Base-by-base conservation (phyloP, 2,888 invertebrate genomes). In the Lasioglossum villosulum region DNA sequence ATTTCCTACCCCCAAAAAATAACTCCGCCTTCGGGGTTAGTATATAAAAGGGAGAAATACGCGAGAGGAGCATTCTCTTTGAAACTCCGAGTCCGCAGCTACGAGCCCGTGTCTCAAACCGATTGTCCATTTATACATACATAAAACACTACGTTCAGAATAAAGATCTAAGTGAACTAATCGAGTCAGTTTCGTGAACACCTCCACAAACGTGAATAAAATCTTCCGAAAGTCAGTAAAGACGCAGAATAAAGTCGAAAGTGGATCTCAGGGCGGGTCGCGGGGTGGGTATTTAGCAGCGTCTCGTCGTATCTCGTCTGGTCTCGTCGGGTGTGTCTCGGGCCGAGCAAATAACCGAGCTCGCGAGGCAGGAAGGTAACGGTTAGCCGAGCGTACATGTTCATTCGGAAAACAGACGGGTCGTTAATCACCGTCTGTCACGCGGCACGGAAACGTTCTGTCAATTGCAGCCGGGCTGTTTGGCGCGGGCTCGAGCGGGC, bases 401-500 rank as follows among this genome's bases (percentile, higher is more conserved):
- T 86, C 86, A 82, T 87, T 83, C 71, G 80, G 75, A 75, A 80
- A 80, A 80, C 78, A 59, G 80, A 45, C 79, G 76, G 81, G 81
- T 87, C 87, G 86, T 87, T 87, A 87, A 87, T 87, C 87, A 86
- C 78, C 79, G 86, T 71, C 86, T 72, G 86, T 79, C 87, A 77
- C 70, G 77, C 71, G 48, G 75, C 76, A 75, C 72, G 74, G 75
- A 79, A 83, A 74, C 81, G 70, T 87, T 80, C 83, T 78, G 87
- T 81, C 87, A 81, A 80, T 78, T 63, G 75, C 87, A 79, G 74
- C 59, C 80, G 74, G 23, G 78, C 72, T 42, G 76, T 59, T 59
- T 27, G 59, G 59, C 59, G n/a, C 27, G 27, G 27, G 27, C 27
- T 8, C n/a, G 56, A 0, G 48, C 48, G 48, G n/a, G n/a, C 52